A percentile compares a stretch with the other conserved stretches of the same genome.
Evolutionary conservation across 2,888 invertebrate species (phyloP).

Genomic region (Scaptomyza cyrtandrae): DNA sequence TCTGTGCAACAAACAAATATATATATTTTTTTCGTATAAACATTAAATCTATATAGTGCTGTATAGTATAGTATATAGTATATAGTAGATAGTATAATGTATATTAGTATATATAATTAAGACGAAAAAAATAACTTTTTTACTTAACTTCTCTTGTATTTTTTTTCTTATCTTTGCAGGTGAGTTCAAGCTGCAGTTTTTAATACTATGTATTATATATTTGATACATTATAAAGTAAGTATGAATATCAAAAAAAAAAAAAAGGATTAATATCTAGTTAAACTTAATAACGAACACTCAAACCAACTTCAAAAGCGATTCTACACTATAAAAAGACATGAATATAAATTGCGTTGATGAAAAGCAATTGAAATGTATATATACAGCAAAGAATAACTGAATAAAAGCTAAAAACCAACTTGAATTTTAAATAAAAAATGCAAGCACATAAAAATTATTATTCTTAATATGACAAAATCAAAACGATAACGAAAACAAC

Average conservation of each 20-base stretch:
- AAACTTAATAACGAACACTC: slow-evolving; percentile 19
- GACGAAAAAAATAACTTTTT: too few species aligned
- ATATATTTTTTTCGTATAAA: too few species aligned
- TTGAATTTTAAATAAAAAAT: slow-evolving; percentile 49
- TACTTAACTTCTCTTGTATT: slow-evolving; percentile 3
- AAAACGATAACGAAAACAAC: slow-evolving; percentile 35
- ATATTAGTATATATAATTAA: too few species aligned
- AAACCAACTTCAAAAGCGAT: slow-evolving; percentile 26
- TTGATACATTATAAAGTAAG: neutral
- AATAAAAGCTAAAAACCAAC: slow-evolving; percentile 16
- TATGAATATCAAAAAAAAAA: neutral
- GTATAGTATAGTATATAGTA: too few species aligned
- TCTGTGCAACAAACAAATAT: slow-evolving; percentile 5
- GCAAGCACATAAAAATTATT: slow-evolving; percentile 7
- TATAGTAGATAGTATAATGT: too few species aligned
- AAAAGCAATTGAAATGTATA: slow-evolving; percentile 31
- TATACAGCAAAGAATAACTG: slow-evolving; percentile 2
- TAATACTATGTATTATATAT: neutral
- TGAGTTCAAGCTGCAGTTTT: slow-evolving; percentile 41
- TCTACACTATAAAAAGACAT: slow-evolving; percentile 34
- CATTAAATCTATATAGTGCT: neutral
- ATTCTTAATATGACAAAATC: slow-evolving; percentile 11
- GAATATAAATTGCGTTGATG: too few species aligned
- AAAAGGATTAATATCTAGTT: neutral
- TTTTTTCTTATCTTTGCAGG: slow-evolving; percentile 56